A percentile compares a stretch with the other conserved stretches of the same genome.
phyloP scores from a whole-genome alignment of 2,113 vertebrate genomes.

The Poecile atricapillus region DNA sequence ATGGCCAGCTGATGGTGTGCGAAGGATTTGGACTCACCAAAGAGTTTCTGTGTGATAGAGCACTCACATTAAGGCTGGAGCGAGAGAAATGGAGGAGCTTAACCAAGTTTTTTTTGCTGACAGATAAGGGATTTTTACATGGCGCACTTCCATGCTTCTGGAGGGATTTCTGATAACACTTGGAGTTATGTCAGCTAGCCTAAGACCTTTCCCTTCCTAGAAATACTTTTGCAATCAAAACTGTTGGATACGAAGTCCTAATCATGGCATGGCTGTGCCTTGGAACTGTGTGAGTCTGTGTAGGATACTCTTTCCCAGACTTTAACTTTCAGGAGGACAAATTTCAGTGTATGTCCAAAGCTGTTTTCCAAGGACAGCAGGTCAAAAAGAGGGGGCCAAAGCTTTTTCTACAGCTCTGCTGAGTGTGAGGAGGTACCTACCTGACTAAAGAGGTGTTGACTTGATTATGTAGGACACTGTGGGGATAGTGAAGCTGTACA shows the following conservation, averaged over 20 bases:
- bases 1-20: not conserved
- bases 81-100: not conserved
- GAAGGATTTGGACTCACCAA: not conserved
- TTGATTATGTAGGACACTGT: not conserved
- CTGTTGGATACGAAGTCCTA: fast-evolving
- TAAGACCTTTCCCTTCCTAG: not conserved
- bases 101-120: not conserved
- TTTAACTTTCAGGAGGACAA: not conserved
- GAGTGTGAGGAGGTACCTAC: not conserved
- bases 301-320: not conserved
- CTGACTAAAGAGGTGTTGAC: not conserved
- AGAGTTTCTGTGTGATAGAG: not conserved
- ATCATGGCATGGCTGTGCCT: not conserved
- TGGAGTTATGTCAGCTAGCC: not conserved
- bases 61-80: not conserved
- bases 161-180: not conserved
- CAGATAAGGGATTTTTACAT: not conserved
- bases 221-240: not conserved
- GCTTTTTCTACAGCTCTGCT: not conserved
- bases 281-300: not conserved
- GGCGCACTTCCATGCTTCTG: not conserved
- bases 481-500: not conserved
- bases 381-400: not conserved
- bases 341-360: not conserved
- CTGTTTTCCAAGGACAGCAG: not conserved